Percentiles rank a stretch among this genome's conserved stretches.
Evolutionary conservation across 2,113 vertebrate species (phyloP).

Genomic region (Globicephala melas): DNA sequence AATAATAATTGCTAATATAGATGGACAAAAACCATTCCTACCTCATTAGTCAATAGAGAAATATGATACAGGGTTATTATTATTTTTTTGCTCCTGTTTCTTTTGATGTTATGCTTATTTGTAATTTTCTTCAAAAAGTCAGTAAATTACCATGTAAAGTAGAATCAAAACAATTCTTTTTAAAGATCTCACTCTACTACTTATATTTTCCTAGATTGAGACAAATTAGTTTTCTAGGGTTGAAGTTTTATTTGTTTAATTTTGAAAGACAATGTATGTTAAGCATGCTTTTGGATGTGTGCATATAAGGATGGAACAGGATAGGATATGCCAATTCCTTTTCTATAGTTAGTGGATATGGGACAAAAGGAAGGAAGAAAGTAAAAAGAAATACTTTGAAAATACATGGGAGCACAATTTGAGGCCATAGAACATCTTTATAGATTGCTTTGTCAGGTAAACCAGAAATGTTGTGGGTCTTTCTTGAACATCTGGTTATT

Average conservation of each 20-base stretch:
- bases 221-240: background rate
- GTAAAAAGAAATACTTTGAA: background rate
- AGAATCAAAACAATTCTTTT: slow-evolving; percentile 21
- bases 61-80: background rate
- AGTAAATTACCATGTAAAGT: slow-evolving; percentile 7
- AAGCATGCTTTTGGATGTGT: background rate
- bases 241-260: slow-evolving; percentile 21
- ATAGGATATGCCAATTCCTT: background rate
- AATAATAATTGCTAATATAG: slow-evolving; percentile 18
- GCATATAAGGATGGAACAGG: background rate
- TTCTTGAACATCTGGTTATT: background rate
- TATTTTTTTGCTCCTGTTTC: background rate
- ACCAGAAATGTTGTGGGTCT: background rate
- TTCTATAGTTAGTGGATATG: background rate
- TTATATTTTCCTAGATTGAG: slow-evolving; percentile 27
- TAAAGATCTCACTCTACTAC: background rate
- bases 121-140: slow-evolving; percentile 52
- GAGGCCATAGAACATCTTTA: background rate
- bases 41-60: slow-evolving; percentile 26
- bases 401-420: background rate
- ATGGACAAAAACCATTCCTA: background rate
- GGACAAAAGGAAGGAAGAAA: background rate
- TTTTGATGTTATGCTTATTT: background rate
- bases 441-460: background rate
- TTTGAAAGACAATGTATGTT: slow-evolving; percentile 5